Evolutionary conservation across 2,113 vertebrate species (phyloP).

Genomic region (Axis porcinus): DNA sequence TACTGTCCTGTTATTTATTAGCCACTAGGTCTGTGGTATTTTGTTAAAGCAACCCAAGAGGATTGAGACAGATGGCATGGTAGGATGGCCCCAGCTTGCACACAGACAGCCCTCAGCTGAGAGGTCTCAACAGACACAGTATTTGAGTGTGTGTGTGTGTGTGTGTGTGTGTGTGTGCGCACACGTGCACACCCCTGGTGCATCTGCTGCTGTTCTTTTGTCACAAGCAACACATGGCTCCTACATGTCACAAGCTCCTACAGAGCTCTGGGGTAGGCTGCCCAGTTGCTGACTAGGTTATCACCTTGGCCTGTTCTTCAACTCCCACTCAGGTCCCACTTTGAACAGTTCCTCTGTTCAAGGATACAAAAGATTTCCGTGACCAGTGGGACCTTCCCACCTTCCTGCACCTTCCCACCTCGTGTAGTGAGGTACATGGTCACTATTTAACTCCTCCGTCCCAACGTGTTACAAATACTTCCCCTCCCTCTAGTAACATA

Average conservation of each 20-base stretch:
- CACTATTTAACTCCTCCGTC: neutral
- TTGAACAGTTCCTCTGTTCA: neutral
- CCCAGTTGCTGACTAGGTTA: neutral
- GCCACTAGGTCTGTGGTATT: neutral
- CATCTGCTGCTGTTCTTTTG: neutral
- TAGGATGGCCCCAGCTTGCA: neutral
- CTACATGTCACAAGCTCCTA: neutral
- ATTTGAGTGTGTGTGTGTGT: neutral
- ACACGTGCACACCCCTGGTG: neutral
- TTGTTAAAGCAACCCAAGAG: neutral
- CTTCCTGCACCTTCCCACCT: neutral
- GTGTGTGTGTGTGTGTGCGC: fast-evolving
- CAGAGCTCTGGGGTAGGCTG: neutral
- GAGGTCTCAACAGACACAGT: neutral
- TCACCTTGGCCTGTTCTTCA: neutral
- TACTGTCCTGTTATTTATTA: neutral
- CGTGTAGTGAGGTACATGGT: fast-evolving
- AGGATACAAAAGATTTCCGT: neutral
- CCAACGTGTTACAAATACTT: neutral
- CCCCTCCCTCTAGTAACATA: neutral
- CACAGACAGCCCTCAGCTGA: neutral
- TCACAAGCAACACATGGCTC: neutral
- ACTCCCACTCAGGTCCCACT: neutral
- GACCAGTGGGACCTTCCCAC: neutral
- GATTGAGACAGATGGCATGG: neutral